These are phyloP conservation scores for Drosophila saltans DNA, from an alignment of 1,140 invertebrate genomes.

Conservation along the genomic window DNA sequence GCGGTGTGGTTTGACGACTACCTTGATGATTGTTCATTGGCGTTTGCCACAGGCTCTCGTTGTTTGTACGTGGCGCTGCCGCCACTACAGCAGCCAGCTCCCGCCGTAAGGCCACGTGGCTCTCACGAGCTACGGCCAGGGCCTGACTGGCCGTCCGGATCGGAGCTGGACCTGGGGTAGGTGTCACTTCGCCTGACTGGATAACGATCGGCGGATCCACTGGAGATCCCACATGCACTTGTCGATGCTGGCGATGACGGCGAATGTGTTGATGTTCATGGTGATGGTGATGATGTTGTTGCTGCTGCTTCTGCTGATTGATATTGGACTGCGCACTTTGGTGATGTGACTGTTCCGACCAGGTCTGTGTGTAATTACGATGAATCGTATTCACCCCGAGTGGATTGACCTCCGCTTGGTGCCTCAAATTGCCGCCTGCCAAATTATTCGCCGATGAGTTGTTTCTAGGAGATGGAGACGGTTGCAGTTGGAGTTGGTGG, in stretches of 20 bases:
- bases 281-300: neutral
- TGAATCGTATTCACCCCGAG: constrained; percentile 13
- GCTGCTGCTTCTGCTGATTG: constrained; percentile 7
- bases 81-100: constrained; percentile 54
- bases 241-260: constrained; percentile 6
- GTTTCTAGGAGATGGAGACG: constrained; percentile 19
- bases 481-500: neutral
- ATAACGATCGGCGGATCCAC: neutral
- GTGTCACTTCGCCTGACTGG: neutral
- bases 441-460: constrained; percentile 18
- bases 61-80: constrained; percentile 30
- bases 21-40: neutral
- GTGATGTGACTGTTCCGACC: constrained; percentile 21
- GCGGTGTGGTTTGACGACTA: neutral
- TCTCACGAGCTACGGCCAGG: neutral
- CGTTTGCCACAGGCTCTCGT: constrained; percentile 30
- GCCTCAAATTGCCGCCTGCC: neutral
- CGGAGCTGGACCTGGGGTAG: neutral
- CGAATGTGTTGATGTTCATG: neutral
- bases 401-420: constrained; percentile 9
- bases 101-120: constrained; percentile 17
- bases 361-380: constrained; percentile 19
- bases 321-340: neutral
- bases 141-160: neutral
- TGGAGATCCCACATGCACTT: neutral